Conservation (phyloP, 2,888 invertebrate genomes). For the Syrphus vitripennis region DNA sequence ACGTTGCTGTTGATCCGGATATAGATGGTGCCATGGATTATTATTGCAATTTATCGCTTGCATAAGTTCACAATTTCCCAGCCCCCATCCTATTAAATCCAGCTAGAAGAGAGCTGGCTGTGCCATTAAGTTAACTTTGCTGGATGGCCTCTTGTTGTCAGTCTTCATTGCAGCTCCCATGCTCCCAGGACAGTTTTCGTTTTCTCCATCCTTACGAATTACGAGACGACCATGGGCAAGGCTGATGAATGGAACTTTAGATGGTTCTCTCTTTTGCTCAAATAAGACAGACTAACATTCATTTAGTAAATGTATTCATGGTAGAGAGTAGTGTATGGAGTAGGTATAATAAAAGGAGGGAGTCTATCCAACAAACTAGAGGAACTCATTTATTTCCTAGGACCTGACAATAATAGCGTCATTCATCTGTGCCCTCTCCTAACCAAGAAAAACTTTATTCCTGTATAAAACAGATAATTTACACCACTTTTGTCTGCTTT, state of each 20-base stretch:
- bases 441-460: constrained; percentile 1
- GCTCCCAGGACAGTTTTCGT: constrained; percentile 14
- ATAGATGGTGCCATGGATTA: constrained; percentile 37
- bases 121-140: constrained; percentile 10
- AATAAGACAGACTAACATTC: constrained; percentile 10
- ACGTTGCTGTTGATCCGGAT: not conserved
- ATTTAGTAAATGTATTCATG: constrained; percentile 28
- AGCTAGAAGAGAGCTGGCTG: not conserved
- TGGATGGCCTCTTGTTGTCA: constrained; percentile 15
- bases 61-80: constrained; percentile 20
- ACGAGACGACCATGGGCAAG: not conserved
- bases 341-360: not conserved
- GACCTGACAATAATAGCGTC: constrained; percentile 49
- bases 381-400: constrained; percentile 35
- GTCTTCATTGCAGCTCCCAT: not conserved
- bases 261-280: not conserved
- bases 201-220: not conserved
- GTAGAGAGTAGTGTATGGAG: not conserved
- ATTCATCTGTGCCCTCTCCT: constrained; percentile 10
- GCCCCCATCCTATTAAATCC: constrained; percentile 12
- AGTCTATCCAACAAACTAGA: not conserved
- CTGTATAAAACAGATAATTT: constrained; percentile 22
- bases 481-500: constrained; percentile 12
- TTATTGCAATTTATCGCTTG: constrained; percentile 30
- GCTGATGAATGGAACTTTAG: constrained; percentile 46